These are phyloP conservation scores for Hirundo rustica DNA, from an alignment of 2,797 vertebrate genomes.

Conservation along the genomic window DNA sequence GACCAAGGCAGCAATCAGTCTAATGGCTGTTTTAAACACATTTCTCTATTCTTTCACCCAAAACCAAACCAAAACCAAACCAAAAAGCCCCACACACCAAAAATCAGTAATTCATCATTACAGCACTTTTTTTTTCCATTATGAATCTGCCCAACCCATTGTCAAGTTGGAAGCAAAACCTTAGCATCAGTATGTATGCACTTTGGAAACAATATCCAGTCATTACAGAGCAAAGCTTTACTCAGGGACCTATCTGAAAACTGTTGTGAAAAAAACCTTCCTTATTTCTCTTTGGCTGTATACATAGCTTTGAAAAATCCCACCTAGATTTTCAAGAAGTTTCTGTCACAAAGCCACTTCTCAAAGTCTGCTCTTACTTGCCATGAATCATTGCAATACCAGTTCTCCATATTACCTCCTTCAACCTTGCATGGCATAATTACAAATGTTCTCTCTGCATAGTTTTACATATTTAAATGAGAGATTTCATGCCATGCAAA, in stretches of 20 bases:
- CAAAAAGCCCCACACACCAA: no score
- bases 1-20: background rate
- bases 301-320: background rate
- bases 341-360: background rate
- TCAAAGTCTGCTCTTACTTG: background rate
- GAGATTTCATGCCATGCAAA: background rate
- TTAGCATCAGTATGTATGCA: background rate
- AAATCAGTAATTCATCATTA: background rate
- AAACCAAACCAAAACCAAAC: background rate
- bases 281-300: background rate
- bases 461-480: conserved; percentile 1
- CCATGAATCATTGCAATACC: background rate
- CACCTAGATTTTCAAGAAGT: background rate
- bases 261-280: background rate
- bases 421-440: background rate
- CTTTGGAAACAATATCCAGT: background rate
- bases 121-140: background rate
- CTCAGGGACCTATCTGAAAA: background rate
- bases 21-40: background rate
- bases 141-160: background rate
- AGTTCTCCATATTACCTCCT: background rate
- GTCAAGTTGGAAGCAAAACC: background rate
- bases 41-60: background rate
- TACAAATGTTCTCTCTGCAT: background rate
- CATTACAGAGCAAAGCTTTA: background rate